A percentile compares a stretch with the other conserved stretches of the same genome.
Evolutionary conservation across 2,113 vertebrate species (phyloP).

Genomic region (Castor canadensis): DNA sequence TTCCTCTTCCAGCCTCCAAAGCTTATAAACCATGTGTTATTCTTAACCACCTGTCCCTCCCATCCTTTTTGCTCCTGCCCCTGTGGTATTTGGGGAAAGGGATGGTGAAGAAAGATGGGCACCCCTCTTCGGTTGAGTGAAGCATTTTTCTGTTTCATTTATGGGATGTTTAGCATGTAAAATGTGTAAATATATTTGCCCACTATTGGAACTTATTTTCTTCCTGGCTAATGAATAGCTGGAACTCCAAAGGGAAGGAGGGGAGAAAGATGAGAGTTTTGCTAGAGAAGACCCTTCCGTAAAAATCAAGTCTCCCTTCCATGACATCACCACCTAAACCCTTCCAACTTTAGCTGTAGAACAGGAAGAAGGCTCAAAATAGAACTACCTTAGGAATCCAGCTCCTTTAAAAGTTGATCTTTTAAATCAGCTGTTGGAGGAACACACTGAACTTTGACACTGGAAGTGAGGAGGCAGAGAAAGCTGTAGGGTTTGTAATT

Average conservation of each 20-base stretch:
- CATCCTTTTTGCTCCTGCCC: background rate
- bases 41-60: background rate
- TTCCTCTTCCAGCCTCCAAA: background rate
- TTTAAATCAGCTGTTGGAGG: constrained; percentile 38
- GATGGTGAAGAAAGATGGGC: background rate
- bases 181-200: background rate
- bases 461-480: background rate
- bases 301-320: constrained; percentile 44
- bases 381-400: constrained; percentile 72
- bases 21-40: background rate
- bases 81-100: background rate
- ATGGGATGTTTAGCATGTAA: background rate
- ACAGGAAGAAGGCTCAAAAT: constrained; percentile 76
- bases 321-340: constrained; percentile 69
- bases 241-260: background rate
- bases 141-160: constrained; percentile 32
- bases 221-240: constrained; percentile 22
- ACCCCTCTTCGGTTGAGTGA: background rate
- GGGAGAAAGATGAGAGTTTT: background rate
- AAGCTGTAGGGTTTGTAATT: background rate
- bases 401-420: constrained; percentile 65
- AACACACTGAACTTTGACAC: constrained; percentile 51
- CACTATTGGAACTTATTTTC: constrained; percentile 7
- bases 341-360: constrained; percentile 72
- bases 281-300: constrained; percentile 53